Percentiles rank a stretch among this genome's conserved stretches.
phyloP scores from a whole-genome alignment of 1,140 invertebrate genomes.

The Aphelenchoides besseyi region DNA sequence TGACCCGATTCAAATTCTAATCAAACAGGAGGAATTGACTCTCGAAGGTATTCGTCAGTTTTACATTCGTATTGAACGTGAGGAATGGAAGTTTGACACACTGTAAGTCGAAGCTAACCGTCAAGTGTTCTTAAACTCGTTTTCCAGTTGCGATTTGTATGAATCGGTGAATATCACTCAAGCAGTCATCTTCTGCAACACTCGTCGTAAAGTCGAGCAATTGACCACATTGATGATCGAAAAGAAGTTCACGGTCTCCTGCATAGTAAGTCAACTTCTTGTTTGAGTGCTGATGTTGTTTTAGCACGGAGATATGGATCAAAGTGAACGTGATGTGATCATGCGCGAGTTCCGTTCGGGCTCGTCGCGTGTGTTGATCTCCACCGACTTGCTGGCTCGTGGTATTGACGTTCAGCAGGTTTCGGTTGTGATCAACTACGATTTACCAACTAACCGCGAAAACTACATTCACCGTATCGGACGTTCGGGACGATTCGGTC shows the following conservation, averaged over 20 bases:
- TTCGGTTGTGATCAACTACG: slow-evolving; percentile 96
- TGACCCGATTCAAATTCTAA: slow-evolving; percentile 87
- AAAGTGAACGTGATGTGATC: slow-evolving; percentile 91
- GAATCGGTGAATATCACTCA: slow-evolving; percentile 97
- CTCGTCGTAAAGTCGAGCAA: slow-evolving; percentile 95
- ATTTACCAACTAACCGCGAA: slow-evolving; percentile 93
- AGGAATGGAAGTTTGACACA: slow-evolving; percentile 97
- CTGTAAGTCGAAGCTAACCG: too few species aligned
- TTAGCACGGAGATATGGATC: slow-evolving; percentile 97
- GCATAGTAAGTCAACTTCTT: slow-evolving; percentile 71
- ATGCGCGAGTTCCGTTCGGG: slow-evolving; percentile 98
- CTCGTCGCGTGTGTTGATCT: slow-evolving; percentile 91
- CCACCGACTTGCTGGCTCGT: slow-evolving; percentile 90
- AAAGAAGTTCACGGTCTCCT: slow-evolving; percentile 94
- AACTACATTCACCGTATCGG: slow-evolving; percentile 99
- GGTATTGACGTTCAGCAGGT: slow-evolving; percentile 99
- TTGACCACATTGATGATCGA: slow-evolving; percentile 87
- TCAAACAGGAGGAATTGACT: slow-evolving; percentile 98
- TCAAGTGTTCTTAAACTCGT: too few species aligned
- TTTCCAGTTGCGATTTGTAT: too few species aligned
- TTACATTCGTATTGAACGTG: slow-evolving; percentile 87
- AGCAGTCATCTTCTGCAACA: slow-evolving; percentile 99
- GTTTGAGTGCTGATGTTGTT: slow-evolving; percentile 20
- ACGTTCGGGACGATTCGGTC: slow-evolving; percentile 96
- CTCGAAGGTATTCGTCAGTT: slow-evolving; percentile 98